These are phyloP conservation scores for Drosophila lacicola DNA, from an alignment of 2,888 invertebrate genomes.

Conservation along the genomic window DNA sequence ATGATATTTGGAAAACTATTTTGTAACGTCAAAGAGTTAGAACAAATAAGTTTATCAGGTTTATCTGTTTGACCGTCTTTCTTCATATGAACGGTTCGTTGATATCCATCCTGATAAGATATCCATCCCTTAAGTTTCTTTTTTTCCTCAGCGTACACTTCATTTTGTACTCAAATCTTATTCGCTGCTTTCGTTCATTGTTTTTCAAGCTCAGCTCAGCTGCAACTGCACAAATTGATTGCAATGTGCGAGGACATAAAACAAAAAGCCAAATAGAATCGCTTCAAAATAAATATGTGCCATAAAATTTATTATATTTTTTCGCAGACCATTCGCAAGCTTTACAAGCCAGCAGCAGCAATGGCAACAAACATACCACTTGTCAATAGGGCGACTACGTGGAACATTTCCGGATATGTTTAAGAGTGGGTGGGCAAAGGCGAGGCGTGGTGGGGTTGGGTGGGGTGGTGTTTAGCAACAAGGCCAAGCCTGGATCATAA, in stretches of 20 bases:
- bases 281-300: slow-evolving; percentile 58
- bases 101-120: too few relatives aligned
- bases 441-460: slow-evolving; percentile 5
- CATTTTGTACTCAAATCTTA: background rate
- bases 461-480: slow-evolving; percentile 26
- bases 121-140: background rate
- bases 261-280: slow-evolving; percentile 33
- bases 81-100: too few relatives aligned
- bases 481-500: slow-evolving; percentile 50
- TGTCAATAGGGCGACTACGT: slow-evolving; percentile 49
- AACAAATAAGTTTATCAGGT: too few relatives aligned
- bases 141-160: background rate
- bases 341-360: slow-evolving; percentile 53
- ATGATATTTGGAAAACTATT: too few relatives aligned
- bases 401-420: slow-evolving; percentile 14
- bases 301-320: slow-evolving; percentile 56
- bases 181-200: background rate
- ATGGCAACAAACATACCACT: slow-evolving; percentile 27
- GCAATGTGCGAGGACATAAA: slow-evolving; percentile 20
- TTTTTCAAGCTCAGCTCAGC: slow-evolving; percentile 20
- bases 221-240: slow-evolving; percentile 46
- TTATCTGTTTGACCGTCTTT: too few relatives aligned
- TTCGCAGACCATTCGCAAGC: slow-evolving; percentile 70
- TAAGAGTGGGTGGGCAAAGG: slow-evolving; percentile 2
- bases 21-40: too few relatives aligned